Percentiles rank a stretch among this genome's conserved stretches.
Evolutionary conservation across 2,797 vertebrate species (phyloP).

Genomic region (Anabacerthia variegaticeps): DNA sequence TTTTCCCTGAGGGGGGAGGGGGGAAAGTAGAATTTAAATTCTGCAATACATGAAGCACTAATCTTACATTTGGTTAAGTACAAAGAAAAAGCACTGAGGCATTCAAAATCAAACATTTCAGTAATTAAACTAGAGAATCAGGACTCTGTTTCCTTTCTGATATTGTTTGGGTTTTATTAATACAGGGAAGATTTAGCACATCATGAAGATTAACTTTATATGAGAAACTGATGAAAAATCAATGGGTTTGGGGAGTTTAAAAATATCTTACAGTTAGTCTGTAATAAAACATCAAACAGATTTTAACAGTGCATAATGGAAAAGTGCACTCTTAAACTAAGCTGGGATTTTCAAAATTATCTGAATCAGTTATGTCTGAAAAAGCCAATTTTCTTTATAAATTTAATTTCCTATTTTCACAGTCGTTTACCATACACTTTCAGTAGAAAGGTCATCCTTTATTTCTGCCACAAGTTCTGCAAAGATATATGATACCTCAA

Average conservation of each 20-base stretch:
- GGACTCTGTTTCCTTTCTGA: slow-evolving; percentile 48
- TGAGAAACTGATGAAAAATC: slow-evolving; percentile 62
- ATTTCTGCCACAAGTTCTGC: background rate
- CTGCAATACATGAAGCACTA: slow-evolving; percentile 25
- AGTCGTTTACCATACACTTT: background rate
- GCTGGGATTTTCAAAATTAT: slow-evolving; percentile 27
- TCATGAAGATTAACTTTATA: slow-evolving; percentile 58
- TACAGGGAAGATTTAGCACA: slow-evolving; percentile 60
- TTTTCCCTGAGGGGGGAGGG: background rate
- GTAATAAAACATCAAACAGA: slow-evolving; percentile 8
- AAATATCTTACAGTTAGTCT: background rate
- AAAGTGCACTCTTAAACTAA: slow-evolving; percentile 1
- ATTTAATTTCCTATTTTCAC: slow-evolving; percentile 33
- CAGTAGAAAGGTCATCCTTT: slow-evolving; percentile 12
- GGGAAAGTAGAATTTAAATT: slow-evolving; percentile 36
- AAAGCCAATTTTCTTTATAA: slow-evolving; percentile 30
- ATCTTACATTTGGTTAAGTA: slow-evolving; percentile 66
- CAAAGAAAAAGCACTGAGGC: slow-evolving; percentile 70
- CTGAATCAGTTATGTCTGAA: background rate
- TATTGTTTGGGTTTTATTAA: slow-evolving; percentile 76
- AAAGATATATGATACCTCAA: slow-evolving; percentile 1
- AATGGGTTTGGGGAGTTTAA: slow-evolving; percentile 24
- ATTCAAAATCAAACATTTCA: slow-evolving; percentile 75
- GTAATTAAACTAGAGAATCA: slow-evolving; percentile 75
- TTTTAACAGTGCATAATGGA: background rate